phyloP scores from a whole-genome alignment of 2,888 invertebrate species.

The Pegoplata infirma region DNA sequence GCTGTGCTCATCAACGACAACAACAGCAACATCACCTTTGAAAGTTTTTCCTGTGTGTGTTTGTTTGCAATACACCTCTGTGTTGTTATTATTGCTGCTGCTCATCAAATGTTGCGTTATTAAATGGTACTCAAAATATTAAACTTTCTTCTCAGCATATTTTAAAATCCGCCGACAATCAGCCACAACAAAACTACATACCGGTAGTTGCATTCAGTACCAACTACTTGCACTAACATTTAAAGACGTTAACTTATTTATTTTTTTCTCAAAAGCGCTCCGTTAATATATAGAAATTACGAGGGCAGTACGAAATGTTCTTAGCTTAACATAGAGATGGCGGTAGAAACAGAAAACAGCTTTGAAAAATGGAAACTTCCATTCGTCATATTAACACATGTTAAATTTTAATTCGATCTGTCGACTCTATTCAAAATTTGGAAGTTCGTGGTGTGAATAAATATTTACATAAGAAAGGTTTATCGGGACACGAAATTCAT shows the following conservation, averaged over 20 bases:
- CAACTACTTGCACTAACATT: conserved; percentile 33
- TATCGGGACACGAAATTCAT: too few relatives aligned
- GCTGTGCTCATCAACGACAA: background rate
- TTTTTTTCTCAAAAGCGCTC: background rate
- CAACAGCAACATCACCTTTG: background rate
- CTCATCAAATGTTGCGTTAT: conserved; percentile 58
- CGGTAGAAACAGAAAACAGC: too few relatives aligned
- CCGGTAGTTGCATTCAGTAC: conserved; percentile 50
- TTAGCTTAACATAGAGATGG: too few relatives aligned
- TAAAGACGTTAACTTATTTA: conserved; percentile 31
- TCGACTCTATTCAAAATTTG: too few relatives aligned
- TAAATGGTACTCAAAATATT: conserved; percentile 59
- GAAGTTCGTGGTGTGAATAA: too few relatives aligned
- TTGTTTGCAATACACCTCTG: background rate
- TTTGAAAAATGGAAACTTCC: too few relatives aligned
- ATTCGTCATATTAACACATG: too few relatives aligned
- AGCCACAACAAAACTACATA: conserved; percentile 47
- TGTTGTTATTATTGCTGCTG: too few relatives aligned
- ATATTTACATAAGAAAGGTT: too few relatives aligned
- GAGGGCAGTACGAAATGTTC: too few relatives aligned
- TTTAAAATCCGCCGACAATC: conserved; percentile 44
- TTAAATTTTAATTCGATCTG: too few relatives aligned
- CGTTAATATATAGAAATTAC: too few relatives aligned
- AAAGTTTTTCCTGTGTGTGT: background rate
- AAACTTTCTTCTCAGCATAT: conserved; percentile 50